These are phyloP conservation scores for Aphelinus atriplicis DNA, from an alignment of 1,140 invertebrate species.

Conservation along the genomic window DNA sequence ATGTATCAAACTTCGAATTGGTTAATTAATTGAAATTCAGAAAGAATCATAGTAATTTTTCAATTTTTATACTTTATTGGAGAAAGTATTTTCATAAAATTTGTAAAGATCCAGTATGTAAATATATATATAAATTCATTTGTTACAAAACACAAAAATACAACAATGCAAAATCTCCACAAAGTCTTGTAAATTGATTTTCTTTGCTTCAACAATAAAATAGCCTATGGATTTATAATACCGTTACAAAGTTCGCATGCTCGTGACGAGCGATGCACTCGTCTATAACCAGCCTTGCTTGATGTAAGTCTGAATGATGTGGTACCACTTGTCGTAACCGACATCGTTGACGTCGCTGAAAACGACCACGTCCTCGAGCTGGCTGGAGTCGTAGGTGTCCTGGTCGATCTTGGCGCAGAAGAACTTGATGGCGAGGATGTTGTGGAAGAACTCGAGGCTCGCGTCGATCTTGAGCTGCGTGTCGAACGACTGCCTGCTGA, in stretches of 20 bases:
- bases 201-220: too few relatives aligned
- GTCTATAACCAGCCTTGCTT: constrained; percentile 22
- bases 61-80: background rate
- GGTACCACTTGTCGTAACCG: constrained; percentile 30
- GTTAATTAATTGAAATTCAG: too few relatives aligned
- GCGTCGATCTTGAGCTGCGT: constrained; percentile 33
- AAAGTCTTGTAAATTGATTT: too few relatives aligned
- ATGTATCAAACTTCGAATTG: too few relatives aligned
- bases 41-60: background rate
- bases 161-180: too few relatives aligned
- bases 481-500: constrained; percentile 32
- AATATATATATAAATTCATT: too few relatives aligned
- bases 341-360: background rate
- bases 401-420: constrained; percentile 29
- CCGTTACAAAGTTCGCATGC: too few relatives aligned
- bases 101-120: background rate
- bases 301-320: constrained; percentile 20
- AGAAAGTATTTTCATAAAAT: background rate
- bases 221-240: too few relatives aligned
- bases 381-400: constrained; percentile 13
- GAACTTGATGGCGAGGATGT: constrained; percentile 31
- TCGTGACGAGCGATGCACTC: too few relatives aligned
- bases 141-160: too few relatives aligned
- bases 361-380: constrained; percentile 9
- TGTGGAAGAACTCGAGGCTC: constrained; percentile 22